Base-by-base conservation (phyloP, 1,140 invertebrate species). In the Camponotus vicinus region DNA sequence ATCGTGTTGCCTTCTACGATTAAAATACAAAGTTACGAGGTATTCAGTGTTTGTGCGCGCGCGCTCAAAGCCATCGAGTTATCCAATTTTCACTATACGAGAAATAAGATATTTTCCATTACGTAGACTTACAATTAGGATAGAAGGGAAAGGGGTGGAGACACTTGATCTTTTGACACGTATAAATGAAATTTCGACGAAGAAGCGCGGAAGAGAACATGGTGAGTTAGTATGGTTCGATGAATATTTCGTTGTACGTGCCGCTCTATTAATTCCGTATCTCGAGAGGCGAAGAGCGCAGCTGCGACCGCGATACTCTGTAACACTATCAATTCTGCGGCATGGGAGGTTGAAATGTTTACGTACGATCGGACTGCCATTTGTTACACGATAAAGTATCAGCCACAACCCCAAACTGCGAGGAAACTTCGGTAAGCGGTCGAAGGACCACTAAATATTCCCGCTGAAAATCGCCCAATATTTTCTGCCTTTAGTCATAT, bases 331-430 rank as follows among this genome's bases (percentile, higher is more conserved):
- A 89, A 90, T 90, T 90, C 76, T 32, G 69, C 32, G 88, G 63
- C 49, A 15, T 49, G 73, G 85, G 32, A 85, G 80, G 85, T 71
- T 87, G 89, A 90, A 90, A 90, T 90, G 88, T 90, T 90, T 90
- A 90, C 89, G 86, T 90, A 86, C 88, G 86, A 90, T 85, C 89
- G 88, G 89, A 90, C 88, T 78, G 64, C 86, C 89, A 90, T 90
- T 90, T 88, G 89, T 90, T 90, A 90, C 86, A 83, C 86, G 89
- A 90, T 90, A 90, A 90, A 90, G 88, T 90, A 90, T 90, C 89
- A 57, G 79, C 57, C 64, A 61, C 71, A 88, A 79, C 77, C 45
- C 55, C 85, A 49, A 52, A 61, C 76, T 66, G 64, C 52, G 77
- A 84, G 77, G 85, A 87, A 88, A 82, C 76, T 86, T 89, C 18